Percentiles rank a stretch among this genome's conserved stretches.
phyloP scores from a whole-genome alignment of 2,797 vertebrate species.

The Siniperca obscura region DNA sequence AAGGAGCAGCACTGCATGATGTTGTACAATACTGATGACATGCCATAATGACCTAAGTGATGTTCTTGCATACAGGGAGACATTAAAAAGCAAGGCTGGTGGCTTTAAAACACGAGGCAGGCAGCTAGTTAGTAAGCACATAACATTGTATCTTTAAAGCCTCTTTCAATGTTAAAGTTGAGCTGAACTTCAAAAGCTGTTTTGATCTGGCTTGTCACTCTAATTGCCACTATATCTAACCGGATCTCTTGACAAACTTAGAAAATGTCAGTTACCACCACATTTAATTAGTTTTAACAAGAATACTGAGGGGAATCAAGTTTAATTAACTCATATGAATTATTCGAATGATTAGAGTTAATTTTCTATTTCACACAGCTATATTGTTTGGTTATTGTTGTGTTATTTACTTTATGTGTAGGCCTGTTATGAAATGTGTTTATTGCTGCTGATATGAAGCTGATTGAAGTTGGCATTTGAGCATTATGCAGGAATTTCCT shows the following conservation, averaged over 20 bases:
- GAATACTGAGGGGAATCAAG: slow-evolving; percentile 65
- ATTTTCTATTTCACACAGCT: slow-evolving; percentile 51
- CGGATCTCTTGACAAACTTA: slow-evolving; percentile 62
- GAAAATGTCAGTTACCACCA: slow-evolving; percentile 68
- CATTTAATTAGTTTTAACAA: slow-evolving; percentile 74
- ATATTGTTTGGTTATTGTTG: slow-evolving; percentile 43
- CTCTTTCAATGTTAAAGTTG: slow-evolving; percentile 26
- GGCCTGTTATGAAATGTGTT: slow-evolving; percentile 50
- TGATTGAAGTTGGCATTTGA: slow-evolving; percentile 70
- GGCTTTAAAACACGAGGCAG: slow-evolving; percentile 19
- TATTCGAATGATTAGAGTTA: slow-evolving; percentile 54
- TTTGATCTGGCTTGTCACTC: slow-evolving; percentile 43
- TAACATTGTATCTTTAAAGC: slow-evolving; percentile 33
- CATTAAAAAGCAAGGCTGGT: not conserved
- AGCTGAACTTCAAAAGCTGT: slow-evolving; percentile 43
- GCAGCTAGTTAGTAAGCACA: slow-evolving; percentile 10
- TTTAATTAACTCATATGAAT: slow-evolving; percentile 74
- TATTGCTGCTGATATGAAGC: slow-evolving; percentile 43
- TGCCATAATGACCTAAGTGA: not conserved
- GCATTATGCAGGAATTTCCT: slow-evolving; percentile 54
- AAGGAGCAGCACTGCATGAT: slow-evolving; percentile 19
- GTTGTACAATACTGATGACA: slow-evolving; percentile 7
- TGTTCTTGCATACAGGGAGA: slow-evolving; percentile 18
- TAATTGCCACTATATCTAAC: slow-evolving; percentile 59
- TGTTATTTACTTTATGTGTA: slow-evolving; percentile 44